Evolutionary conservation across 1,140 invertebrate genomes (phyloP), one percentile per base, ranked within the genome.

Genomic region (Brachystomella parvula): DNA sequence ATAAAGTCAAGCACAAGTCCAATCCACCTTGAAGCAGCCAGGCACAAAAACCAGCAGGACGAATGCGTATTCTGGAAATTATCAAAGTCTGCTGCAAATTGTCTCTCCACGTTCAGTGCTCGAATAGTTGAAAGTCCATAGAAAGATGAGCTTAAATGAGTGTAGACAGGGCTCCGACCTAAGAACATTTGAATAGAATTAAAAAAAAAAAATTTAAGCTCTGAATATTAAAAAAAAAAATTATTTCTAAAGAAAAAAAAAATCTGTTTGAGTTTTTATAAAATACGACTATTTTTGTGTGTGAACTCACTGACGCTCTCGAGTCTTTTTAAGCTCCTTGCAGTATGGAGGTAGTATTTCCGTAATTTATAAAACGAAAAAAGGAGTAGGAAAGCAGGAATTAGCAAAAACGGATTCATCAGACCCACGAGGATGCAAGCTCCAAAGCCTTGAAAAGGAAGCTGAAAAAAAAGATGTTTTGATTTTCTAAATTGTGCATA

Each of bases 1-100:
- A 92, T 81, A 63, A 86, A 80, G 76, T 93, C 90, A 32, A 96
- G 76, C 80, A 87, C 87, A 35, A 93, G 83, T 0, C 88, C 88
- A 75, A 97, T 90, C 68, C 93, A 89, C 57, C 91, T 82, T 68
- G 85, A 89, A 17, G 88, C 86, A 12, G 85, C 79, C 0, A 71
- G 21, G 28, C 66, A 64, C 24, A 64, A 35, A 39, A 47, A 66
- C 69, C 69, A 71, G 0, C 63, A 39, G 0, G 65, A 63, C 1
- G 66, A 57, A 33, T 74, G 70, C 9, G 65, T 21, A 49, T 71
- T 67, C 57, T 73, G 65, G 57, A 63, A 39, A 31, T 68, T 35
- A 63, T 69, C 74, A 75, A 78, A 83, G 79, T 78, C 79, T 56
- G 77, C 74, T 39, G 78, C 74, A 69, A 83, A 83, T 6, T 79